Evolutionary conservation across 2,888 invertebrate genomes (phyloP), one percentile per base, ranked within the genome.

Genomic region (Lasioglossum calceatum): DNA sequence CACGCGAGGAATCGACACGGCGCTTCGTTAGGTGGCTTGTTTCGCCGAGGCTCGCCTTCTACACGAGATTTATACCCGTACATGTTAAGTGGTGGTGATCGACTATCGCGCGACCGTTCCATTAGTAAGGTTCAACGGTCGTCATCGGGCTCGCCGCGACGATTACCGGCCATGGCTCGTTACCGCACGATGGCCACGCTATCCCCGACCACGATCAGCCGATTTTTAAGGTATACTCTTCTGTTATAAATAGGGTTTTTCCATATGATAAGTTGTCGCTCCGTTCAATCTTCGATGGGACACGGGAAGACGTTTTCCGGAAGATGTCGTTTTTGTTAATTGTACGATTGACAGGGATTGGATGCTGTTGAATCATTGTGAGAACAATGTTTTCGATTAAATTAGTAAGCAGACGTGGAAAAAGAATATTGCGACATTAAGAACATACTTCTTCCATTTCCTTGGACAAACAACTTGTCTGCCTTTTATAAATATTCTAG

Each of bases 21-120:
- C 88, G 88, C 92, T 91, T 93, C 92, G 93, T 94, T 94, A 93
- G 92, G 82, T 89, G 92, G 90, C 90, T 89, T 91, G 87, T 89
- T 88, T 89, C 85, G 81, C 64, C 86, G 87, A 82, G 87, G 61
- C 75, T 81, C 87, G 87, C 78, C 81, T 54, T 76, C 87, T 73
- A 74, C 75, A 39, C 75, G 78, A 85, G 88, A 88, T 93, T 93
- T 93, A 93, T 93, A 89, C 88, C 84, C 85, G 90, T 87, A 85
- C 87, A 90, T 88, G 91, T 91, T 92, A 91, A 93, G 94, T 93
- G 92, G 90, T 91, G 93, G 77, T 91, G 93, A 93, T 92, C 90
- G 90, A 92, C 91, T 91, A 92, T 91, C 89, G 88, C 89, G 89
- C 86, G 86, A 89, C 85, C 91, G 89, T 91, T 89, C 88, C 89